Evolutionary conservation across 2,888 invertebrate species (phyloP).

Genomic region (Cephus nigrinus): DNA sequence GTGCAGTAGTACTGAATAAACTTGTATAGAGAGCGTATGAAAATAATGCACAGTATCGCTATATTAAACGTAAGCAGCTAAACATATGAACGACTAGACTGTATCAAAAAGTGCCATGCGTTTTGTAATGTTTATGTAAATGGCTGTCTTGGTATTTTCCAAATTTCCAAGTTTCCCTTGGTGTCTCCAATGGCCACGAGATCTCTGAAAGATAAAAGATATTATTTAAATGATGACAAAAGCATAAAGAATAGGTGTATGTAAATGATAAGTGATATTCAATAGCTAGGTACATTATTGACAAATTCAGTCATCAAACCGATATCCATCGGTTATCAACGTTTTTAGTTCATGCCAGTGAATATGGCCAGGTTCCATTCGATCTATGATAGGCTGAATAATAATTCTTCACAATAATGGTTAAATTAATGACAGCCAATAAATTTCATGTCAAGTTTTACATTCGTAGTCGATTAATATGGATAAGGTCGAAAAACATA

Average conservation of each 20-base stretch:
- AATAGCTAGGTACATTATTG: background rate
- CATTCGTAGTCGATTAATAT: too few species aligned
- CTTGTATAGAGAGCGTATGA: too few species aligned
- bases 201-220: conserved; percentile 45
- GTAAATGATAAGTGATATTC: background rate
- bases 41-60: too few species aligned
- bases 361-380: background rate
- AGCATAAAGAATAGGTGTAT: background rate
- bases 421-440: too few species aligned
- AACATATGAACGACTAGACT: too few species aligned
- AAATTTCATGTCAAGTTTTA: too few species aligned
- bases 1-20: too few species aligned
- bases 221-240: too few species aligned
- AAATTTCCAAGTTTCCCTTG: conserved; percentile 54
- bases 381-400: background rate
- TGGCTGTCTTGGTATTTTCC: conserved; percentile 51
- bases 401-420: background rate
- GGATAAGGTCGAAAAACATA: too few species aligned
- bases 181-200: conserved; percentile 55
- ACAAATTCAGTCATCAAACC: background rate
- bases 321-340: background rate
- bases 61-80: too few species aligned
- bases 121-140: too few species aligned
- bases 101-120: too few species aligned
- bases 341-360: background rate